Conservation (phyloP, 2,888 invertebrate genomes). For the Plebejus anna region DNA sequence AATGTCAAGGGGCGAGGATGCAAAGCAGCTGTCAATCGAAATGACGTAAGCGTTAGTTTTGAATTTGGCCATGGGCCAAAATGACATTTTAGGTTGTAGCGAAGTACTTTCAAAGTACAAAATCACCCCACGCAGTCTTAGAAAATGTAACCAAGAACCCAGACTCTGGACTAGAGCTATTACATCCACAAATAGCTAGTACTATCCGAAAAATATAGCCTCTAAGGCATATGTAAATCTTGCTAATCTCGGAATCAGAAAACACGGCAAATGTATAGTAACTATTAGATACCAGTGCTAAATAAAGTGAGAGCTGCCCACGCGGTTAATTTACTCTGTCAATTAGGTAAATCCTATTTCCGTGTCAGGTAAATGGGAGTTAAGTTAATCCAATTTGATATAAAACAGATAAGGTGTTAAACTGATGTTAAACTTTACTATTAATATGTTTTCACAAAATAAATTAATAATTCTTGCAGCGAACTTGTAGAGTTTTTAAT, state of each 20-base stretch:
- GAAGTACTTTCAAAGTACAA: too few relatives aligned
- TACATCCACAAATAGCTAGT: not conserved
- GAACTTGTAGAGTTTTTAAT: too few relatives aligned
- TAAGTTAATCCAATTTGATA: not conserved
- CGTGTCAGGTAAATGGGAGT: not conserved
- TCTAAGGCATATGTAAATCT: conserved; percentile 3
- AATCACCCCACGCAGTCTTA: too few relatives aligned
- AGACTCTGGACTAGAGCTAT: not conserved
- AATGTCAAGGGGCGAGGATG: too few relatives aligned
- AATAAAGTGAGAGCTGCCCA: conserved; percentile 9
- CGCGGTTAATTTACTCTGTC: conserved; percentile 7
- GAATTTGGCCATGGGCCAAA: too few relatives aligned
- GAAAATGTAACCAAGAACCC: not conserved
- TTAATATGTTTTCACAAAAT: too few relatives aligned
- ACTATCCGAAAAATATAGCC: not conserved
- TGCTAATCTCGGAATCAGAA: conserved; percentile 2
- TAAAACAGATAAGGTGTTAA: not conserved
- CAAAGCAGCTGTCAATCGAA: too few relatives aligned
- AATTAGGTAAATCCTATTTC: conserved; percentile 18
- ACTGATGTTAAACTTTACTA: too few relatives aligned
- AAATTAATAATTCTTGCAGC: too few relatives aligned
- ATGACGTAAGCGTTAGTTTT: too few relatives aligned
- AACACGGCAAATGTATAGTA: conserved; percentile 17
- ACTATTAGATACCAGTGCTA: not conserved
- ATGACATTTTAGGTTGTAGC: too few relatives aligned